Base-by-base conservation (phyloP, 2,888 invertebrate genomes). In the Pemphredon lugubris region DNA sequence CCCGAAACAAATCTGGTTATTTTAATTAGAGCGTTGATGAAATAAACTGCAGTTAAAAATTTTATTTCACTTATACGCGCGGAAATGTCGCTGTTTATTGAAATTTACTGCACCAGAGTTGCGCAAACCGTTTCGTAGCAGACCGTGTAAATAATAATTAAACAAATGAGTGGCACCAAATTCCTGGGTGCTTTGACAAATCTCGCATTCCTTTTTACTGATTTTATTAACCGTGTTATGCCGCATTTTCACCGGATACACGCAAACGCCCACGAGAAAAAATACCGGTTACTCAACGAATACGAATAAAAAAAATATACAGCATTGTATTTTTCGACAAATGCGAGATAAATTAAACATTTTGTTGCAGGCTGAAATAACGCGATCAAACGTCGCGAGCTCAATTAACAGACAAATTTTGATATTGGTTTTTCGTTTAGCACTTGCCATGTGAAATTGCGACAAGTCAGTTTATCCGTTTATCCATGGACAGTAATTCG, bases 171-270 rank as follows among this genome's bases (percentile, higher is more conserved):
- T 30, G n/a, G 40, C 11, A 26, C 16, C 21, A 54, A 69, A 59
- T 59, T 26, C 42, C 16, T 34, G 30, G 14, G 34, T 37, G 50
- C 40, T 48, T 68, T 42, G 69, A 6, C 34, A 11, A 45, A 68
- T 39, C 47, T 53, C 7, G 11, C 67, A 50, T 59, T 48, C 30
- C 37, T n/a, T n/a, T n/a, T 47, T 34, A 7, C 14, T 21, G 58
- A 53, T 68, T 68, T 67, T 59, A 68, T 69, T 48, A 39, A 45
- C 68, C 47, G 9, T 47, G 69, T 53, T 59, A 59, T 59, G 59
- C 53, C 53, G 23, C 18, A 2, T 6, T 21, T 51, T 68, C 68
- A 54, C n/a, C 47, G 53, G 13, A 18, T 59, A 48, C 20, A 13
- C 37, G 42, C 9, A 9, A 9, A 11, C 47, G n/a, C n/a, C n/a